These are phyloP conservation scores for Nymphalis urticae DNA, from an alignment of 2,888 invertebrate species.

Conservation along the genomic window DNA sequence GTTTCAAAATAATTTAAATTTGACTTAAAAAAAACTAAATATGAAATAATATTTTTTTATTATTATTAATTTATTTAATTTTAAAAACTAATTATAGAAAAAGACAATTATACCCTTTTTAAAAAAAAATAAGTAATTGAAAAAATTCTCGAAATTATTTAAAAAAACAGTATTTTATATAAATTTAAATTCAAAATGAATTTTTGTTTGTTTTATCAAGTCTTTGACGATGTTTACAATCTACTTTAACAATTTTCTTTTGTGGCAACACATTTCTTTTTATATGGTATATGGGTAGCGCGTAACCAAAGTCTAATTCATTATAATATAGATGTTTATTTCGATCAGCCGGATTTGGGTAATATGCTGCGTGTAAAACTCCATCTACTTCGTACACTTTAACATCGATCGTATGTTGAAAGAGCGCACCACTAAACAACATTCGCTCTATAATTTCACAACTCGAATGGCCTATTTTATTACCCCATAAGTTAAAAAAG, in stretches of 20 bases:
- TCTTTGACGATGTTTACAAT: constrained; percentile 62
- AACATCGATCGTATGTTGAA: constrained; percentile 67
- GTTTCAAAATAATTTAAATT: no score
- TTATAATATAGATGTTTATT: constrained; percentile 81
- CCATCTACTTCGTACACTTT: constrained; percentile 64
- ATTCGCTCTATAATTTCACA: constrained; percentile 66
- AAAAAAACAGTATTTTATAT: neutral
- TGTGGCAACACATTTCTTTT: constrained; percentile 55
- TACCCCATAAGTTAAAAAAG: constrained; percentile 73
- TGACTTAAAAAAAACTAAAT: no score
- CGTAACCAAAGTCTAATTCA: constrained; percentile 70
- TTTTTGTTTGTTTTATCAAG: constrained; percentile 59
- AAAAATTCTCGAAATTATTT: neutral
- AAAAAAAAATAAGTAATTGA: no score
- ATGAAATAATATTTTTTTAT: no score
- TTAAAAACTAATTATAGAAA: no score
- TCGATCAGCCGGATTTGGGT: constrained; percentile 68
- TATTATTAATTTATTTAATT: no score
- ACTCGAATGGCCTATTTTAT: constrained; percentile 64
- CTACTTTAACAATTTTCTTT: constrained; percentile 55
- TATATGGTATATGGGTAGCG: constrained; percentile 67
- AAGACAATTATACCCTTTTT: no score
- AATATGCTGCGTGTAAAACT: constrained; percentile 61
- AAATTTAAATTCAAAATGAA: constrained; percentile 44
- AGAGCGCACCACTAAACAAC: constrained; percentile 60